Conservation (phyloP, 2,888 invertebrate species). For the Nephrocerus scutellatus region DNA sequence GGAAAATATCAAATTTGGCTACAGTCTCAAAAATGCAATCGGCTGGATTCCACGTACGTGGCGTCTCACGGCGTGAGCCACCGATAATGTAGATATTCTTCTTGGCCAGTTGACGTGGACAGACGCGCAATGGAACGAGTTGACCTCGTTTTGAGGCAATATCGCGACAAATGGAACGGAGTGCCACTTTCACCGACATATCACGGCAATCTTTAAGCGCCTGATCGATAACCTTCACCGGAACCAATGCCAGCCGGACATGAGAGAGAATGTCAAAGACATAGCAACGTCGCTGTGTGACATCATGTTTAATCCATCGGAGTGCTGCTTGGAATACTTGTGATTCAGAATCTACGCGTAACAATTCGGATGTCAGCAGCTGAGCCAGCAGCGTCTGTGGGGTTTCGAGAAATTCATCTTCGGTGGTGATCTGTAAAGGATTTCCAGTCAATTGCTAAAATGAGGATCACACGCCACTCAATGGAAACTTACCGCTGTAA, state of each 20-base stretch:
- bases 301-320: constrained; percentile 80
- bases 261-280: constrained; percentile 80
- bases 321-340: constrained; percentile 84
- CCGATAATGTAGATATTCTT: constrained; percentile 84
- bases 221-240: constrained; percentile 69
- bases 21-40: constrained; percentile 80
- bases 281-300: constrained; percentile 66
- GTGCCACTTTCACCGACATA: constrained; percentile 70
- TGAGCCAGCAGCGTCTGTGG: constrained; percentile 70
- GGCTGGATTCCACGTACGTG: constrained; percentile 65
- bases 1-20: constrained; percentile 66
- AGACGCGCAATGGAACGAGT: constrained; percentile 65
- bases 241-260: constrained; percentile 76
- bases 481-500: constrained; percentile 67
- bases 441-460: background rate
- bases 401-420: constrained; percentile 80
- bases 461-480: background rate
- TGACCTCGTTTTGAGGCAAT: constrained; percentile 69
- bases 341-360: constrained; percentile 81
- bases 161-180: constrained; percentile 72
- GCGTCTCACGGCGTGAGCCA: constrained; percentile 74
- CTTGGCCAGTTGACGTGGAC: constrained; percentile 77
- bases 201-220: constrained; percentile 72
- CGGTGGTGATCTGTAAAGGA: constrained; percentile 49
- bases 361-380: constrained; percentile 75